A percentile compares a stretch with the other conserved stretches of the same genome.
Conservation (phyloP, 2,797 vertebrate genomes). For the Xerus rutilus region DNA sequence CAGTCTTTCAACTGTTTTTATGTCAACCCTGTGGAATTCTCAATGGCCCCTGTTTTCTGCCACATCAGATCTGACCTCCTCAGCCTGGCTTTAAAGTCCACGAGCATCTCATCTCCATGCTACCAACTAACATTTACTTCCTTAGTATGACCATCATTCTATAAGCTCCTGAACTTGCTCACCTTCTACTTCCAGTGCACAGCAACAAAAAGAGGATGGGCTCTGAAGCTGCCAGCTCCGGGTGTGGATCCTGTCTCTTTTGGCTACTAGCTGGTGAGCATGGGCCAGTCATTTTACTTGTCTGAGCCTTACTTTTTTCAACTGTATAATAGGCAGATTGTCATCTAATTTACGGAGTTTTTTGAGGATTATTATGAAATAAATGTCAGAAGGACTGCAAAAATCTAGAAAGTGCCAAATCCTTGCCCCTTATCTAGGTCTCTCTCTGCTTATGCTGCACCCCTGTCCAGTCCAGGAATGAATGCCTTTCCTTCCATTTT, state of each 20-base stretch:
- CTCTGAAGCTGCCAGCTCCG: background rate
- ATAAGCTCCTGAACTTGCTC: background rate
- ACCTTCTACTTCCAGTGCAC: background rate
- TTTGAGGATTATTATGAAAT: background rate
- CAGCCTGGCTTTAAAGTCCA: background rate
- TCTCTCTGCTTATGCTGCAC: background rate
- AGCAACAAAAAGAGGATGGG: background rate
- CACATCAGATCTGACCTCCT: background rate
- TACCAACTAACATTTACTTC: background rate
- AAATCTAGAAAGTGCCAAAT: background rate
- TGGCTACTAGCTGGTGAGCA: background rate
- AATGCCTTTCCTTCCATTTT: background rate
- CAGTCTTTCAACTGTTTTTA: slow-evolving; percentile 16
- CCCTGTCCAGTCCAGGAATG: background rate
- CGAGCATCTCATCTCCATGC: background rate
- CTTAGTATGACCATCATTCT: background rate
- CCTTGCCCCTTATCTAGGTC: background rate
- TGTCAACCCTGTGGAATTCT: background rate
- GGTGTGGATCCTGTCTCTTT: background rate
- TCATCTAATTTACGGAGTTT: background rate
- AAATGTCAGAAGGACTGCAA: background rate
- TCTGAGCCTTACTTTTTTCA: slow-evolving; percentile 72
- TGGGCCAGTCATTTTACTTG: slow-evolving; percentile 37
- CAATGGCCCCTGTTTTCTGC: background rate
- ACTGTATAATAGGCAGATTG: background rate